Evolutionary conservation across 2,113 vertebrate species (phyloP).

Genomic region (Corythaeola cristata): DNA sequence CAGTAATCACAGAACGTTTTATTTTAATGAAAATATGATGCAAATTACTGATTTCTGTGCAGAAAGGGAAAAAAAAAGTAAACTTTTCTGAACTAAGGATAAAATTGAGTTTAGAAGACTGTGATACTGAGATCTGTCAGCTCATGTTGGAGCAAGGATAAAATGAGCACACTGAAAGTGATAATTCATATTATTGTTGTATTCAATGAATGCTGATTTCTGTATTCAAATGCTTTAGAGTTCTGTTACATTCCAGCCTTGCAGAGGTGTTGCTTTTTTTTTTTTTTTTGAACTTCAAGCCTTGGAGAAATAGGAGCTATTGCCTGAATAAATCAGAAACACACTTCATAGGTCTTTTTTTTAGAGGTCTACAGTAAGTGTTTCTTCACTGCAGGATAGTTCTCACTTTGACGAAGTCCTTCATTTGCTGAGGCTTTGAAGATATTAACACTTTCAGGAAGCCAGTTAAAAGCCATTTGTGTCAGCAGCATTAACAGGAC

Average conservation of each 20-base stretch:
- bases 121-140: not conserved
- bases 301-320: not conserved
- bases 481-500: conserved; percentile 70
- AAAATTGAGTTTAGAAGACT: not conserved
- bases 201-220: not conserved
- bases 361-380: not conserved
- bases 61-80: not conserved
- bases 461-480: conserved; percentile 61
- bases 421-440: not conserved
- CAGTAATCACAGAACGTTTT: not conserved
- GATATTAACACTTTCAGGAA: conserved; percentile 45
- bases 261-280: not conserved
- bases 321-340: not conserved
- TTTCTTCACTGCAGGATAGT: not conserved
- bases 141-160: not conserved
- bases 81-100: not conserved
- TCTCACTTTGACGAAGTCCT: conserved; percentile 15
- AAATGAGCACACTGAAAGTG: not conserved
- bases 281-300: not conserved
- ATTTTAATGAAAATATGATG: not conserved
- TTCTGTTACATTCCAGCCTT: not conserved
- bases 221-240: not conserved
- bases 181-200: not conserved
- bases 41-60: not conserved
- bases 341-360: not conserved